Conservation (phyloP, 2,888 invertebrate genomes). For the Corythucha ciliata region DNA sequence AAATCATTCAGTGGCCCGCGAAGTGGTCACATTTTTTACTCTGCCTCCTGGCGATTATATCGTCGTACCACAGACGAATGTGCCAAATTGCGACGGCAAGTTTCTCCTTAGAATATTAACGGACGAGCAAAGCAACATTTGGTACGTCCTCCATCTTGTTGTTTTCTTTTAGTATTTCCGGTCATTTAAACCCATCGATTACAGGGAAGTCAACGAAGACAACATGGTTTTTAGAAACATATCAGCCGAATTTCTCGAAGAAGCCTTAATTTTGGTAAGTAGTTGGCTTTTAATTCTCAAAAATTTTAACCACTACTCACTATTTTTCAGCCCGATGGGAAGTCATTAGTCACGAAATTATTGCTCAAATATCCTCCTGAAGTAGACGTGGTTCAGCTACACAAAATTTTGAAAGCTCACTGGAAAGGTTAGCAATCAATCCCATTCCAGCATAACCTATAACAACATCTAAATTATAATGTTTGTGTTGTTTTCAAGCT, state of each 20-base stretch:
- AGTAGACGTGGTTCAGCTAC: conserved; percentile 52
- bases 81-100: conserved; percentile 57
- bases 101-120: conserved; percentile 62
- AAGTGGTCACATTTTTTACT: conserved; percentile 64
- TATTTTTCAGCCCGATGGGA: conserved; percentile 46
- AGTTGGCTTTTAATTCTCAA: not conserved
- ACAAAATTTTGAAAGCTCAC: conserved; percentile 50
- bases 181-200: no score
- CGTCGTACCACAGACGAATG: conserved; percentile 61
- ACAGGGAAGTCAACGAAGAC: conserved; percentile 66
- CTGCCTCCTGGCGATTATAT: conserved; percentile 65
- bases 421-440: conserved; percentile 48
- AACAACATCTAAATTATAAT: no score
- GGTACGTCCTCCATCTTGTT: no score
- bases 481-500: conserved; percentile 39
- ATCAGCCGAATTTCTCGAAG: conserved; percentile 51
- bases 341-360: conserved; percentile 46
- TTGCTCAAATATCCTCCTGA: conserved; percentile 50
- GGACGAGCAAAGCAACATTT: conserved; percentile 62
- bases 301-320: no score
- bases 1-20: conserved; percentile 54
- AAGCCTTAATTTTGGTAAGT: conserved; percentile 48
- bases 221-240: conserved; percentile 59
- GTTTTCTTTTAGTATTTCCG: no score
- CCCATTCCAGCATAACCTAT: no score